Conservation (phyloP, 2,113 vertebrate genomes). For the Sorex araneus region DNA sequence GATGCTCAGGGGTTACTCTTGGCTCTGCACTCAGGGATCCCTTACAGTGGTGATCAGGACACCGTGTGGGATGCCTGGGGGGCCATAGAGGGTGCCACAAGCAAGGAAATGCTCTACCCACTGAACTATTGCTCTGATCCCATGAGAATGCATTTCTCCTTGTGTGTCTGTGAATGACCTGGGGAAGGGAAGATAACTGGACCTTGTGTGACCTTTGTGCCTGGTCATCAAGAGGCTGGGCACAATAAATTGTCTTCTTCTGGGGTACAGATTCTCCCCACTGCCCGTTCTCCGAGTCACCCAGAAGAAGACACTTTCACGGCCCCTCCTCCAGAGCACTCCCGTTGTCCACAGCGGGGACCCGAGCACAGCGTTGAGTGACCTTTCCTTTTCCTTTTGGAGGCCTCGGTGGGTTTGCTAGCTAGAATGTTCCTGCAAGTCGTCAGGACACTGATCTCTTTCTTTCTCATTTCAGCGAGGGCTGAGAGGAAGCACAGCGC, state of each 20-base stretch:
- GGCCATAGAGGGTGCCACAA: too few species aligned
- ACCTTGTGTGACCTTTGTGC: conserved; percentile 79
- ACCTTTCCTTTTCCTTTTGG: conserved; percentile 63
- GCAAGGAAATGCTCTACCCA: too few species aligned
- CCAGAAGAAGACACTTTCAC: conserved; percentile 69
- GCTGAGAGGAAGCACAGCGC: conserved; percentile 82
- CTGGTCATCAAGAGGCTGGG: conserved; percentile 83
- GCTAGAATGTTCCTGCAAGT: conserved; percentile 83
- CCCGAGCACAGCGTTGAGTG: conserved; percentile 72
- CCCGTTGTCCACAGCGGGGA: conserved; percentile 82
- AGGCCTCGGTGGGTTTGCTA: conserved; percentile 76
- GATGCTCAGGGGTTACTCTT: too few species aligned
- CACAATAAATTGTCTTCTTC: conserved; percentile 85
- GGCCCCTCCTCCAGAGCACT: conserved; percentile 81
- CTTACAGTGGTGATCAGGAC: too few species aligned
- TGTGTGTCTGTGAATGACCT: conserved; percentile 61
- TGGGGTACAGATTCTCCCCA: conserved; percentile 80
- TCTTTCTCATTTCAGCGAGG: conserved; percentile 89
- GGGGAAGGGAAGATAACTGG: conserved; percentile 65
- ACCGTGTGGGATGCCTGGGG: too few species aligned
- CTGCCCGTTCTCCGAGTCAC: conserved; percentile 88
- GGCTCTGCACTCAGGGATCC: too few species aligned
- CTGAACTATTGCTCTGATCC: too few species aligned
- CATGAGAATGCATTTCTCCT: conserved; percentile 74
- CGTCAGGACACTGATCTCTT: conserved; percentile 87